These are phyloP conservation scores for Rhinogobius similis DNA, from an alignment of 2,113 vertebrate genomes.

Conservation along the genomic window DNA sequence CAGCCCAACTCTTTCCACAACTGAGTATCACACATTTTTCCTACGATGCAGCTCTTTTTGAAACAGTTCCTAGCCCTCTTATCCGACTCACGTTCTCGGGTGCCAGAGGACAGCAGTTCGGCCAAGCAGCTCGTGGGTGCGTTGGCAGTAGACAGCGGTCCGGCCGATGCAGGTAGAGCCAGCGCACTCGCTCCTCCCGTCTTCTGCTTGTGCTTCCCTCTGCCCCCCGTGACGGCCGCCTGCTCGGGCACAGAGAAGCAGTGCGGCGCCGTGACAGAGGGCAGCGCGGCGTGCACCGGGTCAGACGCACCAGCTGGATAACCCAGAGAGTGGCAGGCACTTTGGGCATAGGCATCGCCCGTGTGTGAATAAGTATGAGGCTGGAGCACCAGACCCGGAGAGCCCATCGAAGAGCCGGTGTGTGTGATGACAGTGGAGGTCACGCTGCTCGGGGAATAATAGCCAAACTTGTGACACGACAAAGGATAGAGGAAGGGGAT, in stretches of 20 bases:
- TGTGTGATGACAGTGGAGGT: conserved; percentile 77
- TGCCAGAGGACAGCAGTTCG: conserved; percentile 82
- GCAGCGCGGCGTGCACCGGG: conserved; percentile 47
- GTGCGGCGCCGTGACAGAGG: conserved; percentile 45
- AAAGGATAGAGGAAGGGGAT: conserved; percentile 63
- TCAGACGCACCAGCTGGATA: conserved; percentile 53
- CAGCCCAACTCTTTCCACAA: too few species aligned
- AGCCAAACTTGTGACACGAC: conserved; percentile 70
- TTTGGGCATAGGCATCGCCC: conserved; percentile 48
- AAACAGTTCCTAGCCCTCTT: background rate
- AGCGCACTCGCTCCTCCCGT: conserved; percentile 35
- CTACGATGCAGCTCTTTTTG: background rate
- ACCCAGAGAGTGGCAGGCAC: conserved; percentile 46
- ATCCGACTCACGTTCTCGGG: conserved; percentile 66
- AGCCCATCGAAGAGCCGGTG: conserved; percentile 65
- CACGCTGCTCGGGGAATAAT: conserved; percentile 41
- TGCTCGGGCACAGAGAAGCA: conserved; percentile 73
- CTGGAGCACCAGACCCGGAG: conserved; percentile 42
- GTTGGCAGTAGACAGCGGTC: conserved; percentile 27
- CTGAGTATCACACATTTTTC: background rate
- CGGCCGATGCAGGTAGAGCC: background rate
- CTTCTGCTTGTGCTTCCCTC: conserved; percentile 73
- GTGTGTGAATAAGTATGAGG: conserved; percentile 57
- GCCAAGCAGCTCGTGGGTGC: conserved; percentile 79
- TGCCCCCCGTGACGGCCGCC: conserved; percentile 22